Percentiles rank a stretch among this genome's conserved stretches.
Conservation (phyloP, 2,888 invertebrate genomes). For the Quadriops clusia region DNA sequence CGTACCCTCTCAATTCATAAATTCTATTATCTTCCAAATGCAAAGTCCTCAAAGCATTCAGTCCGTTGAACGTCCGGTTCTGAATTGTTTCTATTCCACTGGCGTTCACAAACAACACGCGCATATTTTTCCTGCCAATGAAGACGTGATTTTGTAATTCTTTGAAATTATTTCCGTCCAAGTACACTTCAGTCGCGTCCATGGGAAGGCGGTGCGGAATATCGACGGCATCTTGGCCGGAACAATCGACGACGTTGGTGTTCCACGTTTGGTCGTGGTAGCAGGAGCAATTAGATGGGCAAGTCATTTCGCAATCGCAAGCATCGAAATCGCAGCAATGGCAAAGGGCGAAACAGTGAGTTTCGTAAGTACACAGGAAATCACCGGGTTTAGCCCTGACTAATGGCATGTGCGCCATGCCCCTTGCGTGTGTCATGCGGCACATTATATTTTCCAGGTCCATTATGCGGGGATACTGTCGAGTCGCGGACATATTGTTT, state of each 20-base stretch:
- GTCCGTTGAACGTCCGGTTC: conserved; percentile 82
- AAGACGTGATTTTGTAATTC: conserved; percentile 79
- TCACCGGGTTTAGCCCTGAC: conserved; percentile 67
- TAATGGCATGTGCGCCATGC: conserved; percentile 66
- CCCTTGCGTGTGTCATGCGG: conserved; percentile 72
- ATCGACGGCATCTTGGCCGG: conserved; percentile 62
- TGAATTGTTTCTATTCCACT: conserved; percentile 75
- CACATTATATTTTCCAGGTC: conserved; percentile 83
- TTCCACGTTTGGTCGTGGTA: conserved; percentile 91
- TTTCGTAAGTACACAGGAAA: conserved; percentile 84
- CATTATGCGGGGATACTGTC: conserved; percentile 79
- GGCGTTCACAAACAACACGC: conserved; percentile 72
- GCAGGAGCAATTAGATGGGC: conserved; percentile 86
- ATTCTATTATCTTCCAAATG: conserved; percentile 81
- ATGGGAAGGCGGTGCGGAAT: conserved; percentile 82
- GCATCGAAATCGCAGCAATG: conserved; percentile 94
- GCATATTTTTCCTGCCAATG: conserved; percentile 81
- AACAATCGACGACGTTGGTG: conserved; percentile 86
- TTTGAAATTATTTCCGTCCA: conserved; percentile 81
- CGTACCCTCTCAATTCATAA: conserved; percentile 65
- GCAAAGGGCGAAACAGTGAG: conserved; percentile 88
- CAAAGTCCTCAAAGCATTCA: conserved; percentile 63
- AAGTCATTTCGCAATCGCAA: conserved; percentile 95
- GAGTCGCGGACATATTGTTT: conserved; percentile 70
- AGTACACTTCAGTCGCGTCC: conserved; percentile 86